phyloP scores from a whole-genome alignment of 2,888 invertebrate genomes.

The Dynastes tityus region DNA sequence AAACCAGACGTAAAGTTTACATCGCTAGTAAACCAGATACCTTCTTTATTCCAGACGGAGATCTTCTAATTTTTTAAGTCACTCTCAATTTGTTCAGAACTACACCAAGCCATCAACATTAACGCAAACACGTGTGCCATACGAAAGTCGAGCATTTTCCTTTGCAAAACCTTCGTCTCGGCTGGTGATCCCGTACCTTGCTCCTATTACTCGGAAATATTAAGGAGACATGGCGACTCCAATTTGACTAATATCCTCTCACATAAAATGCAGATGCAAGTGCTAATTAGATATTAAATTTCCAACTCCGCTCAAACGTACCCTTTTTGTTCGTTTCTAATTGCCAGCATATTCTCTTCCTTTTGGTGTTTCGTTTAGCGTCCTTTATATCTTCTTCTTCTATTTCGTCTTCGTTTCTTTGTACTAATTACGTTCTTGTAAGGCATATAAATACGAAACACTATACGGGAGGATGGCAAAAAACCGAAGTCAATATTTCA shows the following conservation, averaged over 20 bases:
- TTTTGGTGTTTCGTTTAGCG: constrained; percentile 13
- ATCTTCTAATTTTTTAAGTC: constrained; percentile 53
- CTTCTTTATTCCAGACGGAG: constrained; percentile 39
- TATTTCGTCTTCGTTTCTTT: constrained; percentile 25
- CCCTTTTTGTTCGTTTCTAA: constrained; percentile 37
- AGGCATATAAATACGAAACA: constrained; percentile 42
- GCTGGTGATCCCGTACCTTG: constrained; percentile 2
- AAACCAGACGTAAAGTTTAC: constrained; percentile 15
- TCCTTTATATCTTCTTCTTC: constrained; percentile 2
- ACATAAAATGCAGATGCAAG: constrained; percentile 60
- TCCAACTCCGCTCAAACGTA: constrained; percentile 48
- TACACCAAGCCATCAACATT: constrained; percentile 50
- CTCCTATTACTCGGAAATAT: constrained; percentile 10
- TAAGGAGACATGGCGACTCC: constrained; percentile 17
- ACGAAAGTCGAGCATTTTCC: background rate
- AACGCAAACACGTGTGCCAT: constrained; percentile 56
- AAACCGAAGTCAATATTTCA: constrained; percentile 48
- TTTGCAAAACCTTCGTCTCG: constrained; percentile 16
- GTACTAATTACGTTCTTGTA: constrained; percentile 49
- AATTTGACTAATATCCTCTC: constrained; percentile 58
- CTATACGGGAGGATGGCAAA: constrained; percentile 12
- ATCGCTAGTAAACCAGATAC: background rate
- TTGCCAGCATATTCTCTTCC: constrained; percentile 44
- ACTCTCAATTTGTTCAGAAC: constrained; percentile 56
- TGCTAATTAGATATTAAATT: constrained; percentile 63